phyloP scores from a whole-genome alignment of 2,888 invertebrate species.

The Agrypnus murinus region DNA sequence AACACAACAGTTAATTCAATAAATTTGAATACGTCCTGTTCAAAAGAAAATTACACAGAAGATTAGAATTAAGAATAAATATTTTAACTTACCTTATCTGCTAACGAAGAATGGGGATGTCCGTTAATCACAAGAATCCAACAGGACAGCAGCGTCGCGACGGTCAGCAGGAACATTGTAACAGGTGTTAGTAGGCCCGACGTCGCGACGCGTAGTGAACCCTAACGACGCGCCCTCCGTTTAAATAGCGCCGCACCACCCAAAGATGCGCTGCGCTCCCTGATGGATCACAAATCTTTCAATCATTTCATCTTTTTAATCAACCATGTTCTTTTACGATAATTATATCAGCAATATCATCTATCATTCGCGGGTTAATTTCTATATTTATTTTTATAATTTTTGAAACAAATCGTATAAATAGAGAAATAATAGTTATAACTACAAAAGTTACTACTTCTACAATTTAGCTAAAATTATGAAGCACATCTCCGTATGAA shows the following conservation, averaged over 20 bases:
- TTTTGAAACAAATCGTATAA: too few relatives aligned
- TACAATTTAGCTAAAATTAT: too few relatives aligned
- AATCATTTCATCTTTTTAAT: constrained; percentile 11
- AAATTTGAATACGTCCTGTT: not conserved
- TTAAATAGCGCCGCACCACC: constrained; percentile 63
- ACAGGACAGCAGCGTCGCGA: constrained; percentile 57
- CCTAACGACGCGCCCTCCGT: constrained; percentile 58
- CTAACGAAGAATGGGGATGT: constrained; percentile 41
- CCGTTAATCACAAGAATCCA: constrained; percentile 54
- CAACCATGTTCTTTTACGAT: constrained; percentile 22
- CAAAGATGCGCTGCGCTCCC: constrained; percentile 62
- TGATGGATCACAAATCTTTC: constrained; percentile 32
- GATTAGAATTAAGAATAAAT: not conserved
- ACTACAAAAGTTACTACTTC: too few relatives aligned
- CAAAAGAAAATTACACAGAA: not conserved
- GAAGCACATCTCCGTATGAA: too few relatives aligned
- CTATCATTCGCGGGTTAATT: constrained; percentile 5
- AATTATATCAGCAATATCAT: not conserved
- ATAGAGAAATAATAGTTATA: too few relatives aligned
- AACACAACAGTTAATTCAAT: not conserved
- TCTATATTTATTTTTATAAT: not conserved
- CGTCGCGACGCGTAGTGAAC: constrained; percentile 64
- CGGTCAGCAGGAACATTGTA: constrained; percentile 61
- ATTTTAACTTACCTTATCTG: constrained; percentile 52
- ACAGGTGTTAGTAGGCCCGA: constrained; percentile 60